These are phyloP conservation scores for Platichthys stellatus DNA, from an alignment of 2,113 vertebrate genomes.

Conservation along the genomic window DNA sequence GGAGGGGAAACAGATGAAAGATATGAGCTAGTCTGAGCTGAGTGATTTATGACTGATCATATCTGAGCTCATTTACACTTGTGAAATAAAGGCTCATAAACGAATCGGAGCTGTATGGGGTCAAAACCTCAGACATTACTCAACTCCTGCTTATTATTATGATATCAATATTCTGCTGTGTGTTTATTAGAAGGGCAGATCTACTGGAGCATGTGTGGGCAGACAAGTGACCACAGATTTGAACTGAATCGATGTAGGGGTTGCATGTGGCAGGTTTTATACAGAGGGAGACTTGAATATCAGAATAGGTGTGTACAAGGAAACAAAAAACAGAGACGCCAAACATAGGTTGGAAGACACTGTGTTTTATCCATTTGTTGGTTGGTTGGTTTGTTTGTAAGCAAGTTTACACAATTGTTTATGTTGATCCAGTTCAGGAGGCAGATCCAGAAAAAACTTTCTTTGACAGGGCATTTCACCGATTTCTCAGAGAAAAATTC, in stretches of 20 bases:
- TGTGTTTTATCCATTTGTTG: no score
- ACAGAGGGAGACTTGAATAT: background rate
- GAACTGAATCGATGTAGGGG: no score
- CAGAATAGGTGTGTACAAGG: no score
- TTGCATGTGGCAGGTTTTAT: no score
- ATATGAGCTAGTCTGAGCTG: background rate
- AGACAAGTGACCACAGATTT: background rate
- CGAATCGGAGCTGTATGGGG: background rate
- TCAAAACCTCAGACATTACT: background rate
- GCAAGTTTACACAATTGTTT: no score
- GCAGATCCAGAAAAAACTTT: no score
- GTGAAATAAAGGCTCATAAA: constrained; percentile 12
- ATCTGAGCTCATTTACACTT: constrained; percentile 10
- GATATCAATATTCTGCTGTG: background rate
- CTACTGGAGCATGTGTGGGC: background rate
- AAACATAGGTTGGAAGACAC: no score
- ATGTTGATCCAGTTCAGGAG: no score
- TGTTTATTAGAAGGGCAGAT: background rate
- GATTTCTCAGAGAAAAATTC: no score
- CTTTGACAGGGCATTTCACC: no score
- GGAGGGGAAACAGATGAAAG: constrained; percentile 3
- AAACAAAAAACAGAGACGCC: no score
- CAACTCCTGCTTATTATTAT: background rate
- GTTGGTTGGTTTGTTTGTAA: no score
- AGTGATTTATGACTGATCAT: constrained; percentile 36